Base-by-base conservation (phyloP, 2,113 vertebrate species). In the Electrona antarctica region DNA sequence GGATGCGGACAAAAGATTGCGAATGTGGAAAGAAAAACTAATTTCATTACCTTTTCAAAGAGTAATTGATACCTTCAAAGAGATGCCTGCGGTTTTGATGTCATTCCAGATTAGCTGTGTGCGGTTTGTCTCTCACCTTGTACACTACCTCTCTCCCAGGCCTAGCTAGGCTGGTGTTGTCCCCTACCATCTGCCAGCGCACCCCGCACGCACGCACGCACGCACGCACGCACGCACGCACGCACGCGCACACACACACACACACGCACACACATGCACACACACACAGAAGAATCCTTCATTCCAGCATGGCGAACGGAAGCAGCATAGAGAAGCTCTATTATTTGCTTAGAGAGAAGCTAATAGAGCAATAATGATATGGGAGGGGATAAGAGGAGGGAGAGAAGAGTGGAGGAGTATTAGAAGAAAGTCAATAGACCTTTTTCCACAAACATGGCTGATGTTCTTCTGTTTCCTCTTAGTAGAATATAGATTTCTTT, bases 71-170 rank as follows among this genome's bases (percentile, higher is more conserved):
- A 76, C 80, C 80, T 78, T 88, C 67, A 8, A 83, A 85, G 76
- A 81, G 74, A 80, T 75, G 80, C 87, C 80, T 85, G 82, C 67
- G 73, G 70, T 76, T 80, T 78, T 76, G 84, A 91, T 81, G 57
- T 54, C 0, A 54, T 71, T 90, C 89, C 91, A 90, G 88, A 84
- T 85, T 81, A 87, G 76, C 79, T 79, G 84, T 76, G 76, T 84
- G 86, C 77, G 81, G 78, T 85, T 86, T 81, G 85, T 87, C 84
- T 89, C 86, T 86, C 78, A 82, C 86, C 88, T 82, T 76, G 79
- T 83, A 88, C 59, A 81, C 72, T 8, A 78, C 79, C 71, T 62
- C 75, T 80, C 50, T 74, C 76, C 77, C 82, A 76, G 81, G 78
- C 74, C 71, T 14, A 51, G 33, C 33, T 41, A 13, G 12, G 28